Percentiles rank a stretch among this genome's conserved stretches.
These are phyloP conservation scores for Mystacornis crossleyi DNA, from an alignment of 2,113 vertebrate genomes.

Conservation along the genomic window DNA sequence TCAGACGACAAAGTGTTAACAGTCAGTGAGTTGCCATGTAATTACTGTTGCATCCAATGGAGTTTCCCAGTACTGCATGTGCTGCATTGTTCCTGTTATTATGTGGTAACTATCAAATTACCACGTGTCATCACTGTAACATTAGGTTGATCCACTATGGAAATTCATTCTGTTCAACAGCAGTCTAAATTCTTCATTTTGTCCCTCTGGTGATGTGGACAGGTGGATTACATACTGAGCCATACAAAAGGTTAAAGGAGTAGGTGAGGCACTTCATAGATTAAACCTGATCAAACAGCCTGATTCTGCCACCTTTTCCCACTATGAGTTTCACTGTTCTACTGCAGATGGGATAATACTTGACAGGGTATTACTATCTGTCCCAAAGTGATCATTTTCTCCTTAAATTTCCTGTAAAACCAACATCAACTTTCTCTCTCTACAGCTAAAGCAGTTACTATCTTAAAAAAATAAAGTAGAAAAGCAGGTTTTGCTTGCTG, in stretches of 20 bases:
- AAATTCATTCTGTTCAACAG: constrained; percentile 48
- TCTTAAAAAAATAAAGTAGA: constrained; percentile 16
- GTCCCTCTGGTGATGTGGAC: constrained; percentile 16
- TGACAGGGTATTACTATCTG: constrained; percentile 45
- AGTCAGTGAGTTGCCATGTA: constrained; percentile 4
- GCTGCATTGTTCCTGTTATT: constrained; percentile 40
- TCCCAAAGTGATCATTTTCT: constrained; percentile 59
- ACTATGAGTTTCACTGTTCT: constrained; percentile 25
- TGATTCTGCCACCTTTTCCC: constrained; percentile 43
- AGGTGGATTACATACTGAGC: constrained; percentile 35
- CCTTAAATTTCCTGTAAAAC: constrained; percentile 53
- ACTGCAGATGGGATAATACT: constrained; percentile 34
- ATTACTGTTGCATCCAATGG: constrained; percentile 16
- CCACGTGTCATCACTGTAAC: constrained; percentile 60
- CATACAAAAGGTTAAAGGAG: constrained; percentile 30
- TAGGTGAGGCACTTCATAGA: constrained; percentile 40
- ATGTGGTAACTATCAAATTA: constrained; percentile 60
- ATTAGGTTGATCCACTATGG: constrained; percentile 54
- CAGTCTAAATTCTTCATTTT: constrained; percentile 44
- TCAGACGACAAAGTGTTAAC: constrained; percentile 50
- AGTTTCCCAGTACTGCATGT: neutral
- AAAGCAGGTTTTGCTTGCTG: constrained; percentile 32
- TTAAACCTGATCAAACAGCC: constrained; percentile 27
- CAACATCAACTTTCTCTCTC: constrained; percentile 27
- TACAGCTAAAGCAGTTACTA: neutral